Base-by-base conservation (phyloP, 2,113 vertebrate species). In the Heterochromis multidens region DNA sequence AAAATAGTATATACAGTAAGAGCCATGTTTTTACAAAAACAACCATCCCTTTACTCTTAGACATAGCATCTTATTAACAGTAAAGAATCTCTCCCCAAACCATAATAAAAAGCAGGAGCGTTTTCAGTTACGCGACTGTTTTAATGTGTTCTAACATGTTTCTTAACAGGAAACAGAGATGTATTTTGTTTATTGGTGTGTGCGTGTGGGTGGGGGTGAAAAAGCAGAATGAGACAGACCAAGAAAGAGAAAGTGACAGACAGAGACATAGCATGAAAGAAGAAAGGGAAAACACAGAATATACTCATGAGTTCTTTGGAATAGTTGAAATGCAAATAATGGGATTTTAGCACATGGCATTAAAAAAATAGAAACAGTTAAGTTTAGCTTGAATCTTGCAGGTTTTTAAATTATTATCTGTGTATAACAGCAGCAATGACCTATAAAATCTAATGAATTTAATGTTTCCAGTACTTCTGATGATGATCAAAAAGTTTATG, bases 221-320 rank as follows among this genome's bases (percentile, higher is more conserved):
- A 54, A 56, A 62, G 49, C 62, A 79, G 3, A 82, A 43, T n/a
- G 33, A 91, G 40, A 74, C 62, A 76, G 46, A 62, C 4, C 3
- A 16, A 43, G 80, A 67, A 70, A 81, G 57, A 40, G 33, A 85
- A 84, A 85, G 58, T 80, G 77, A 81, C 67, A 72, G 31, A 60
- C 7, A 13, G 35, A 65, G 35, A 82, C 3, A 52, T 46, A 52
- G 16, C 35, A 31, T 59, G 78, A 78, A 77, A 62, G 23, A 35
- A 33, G 9, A 63, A 27, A 76, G 82, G 77, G 57, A 81, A 91
- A 88, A 84, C 27, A 85, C 87, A 80, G 81, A 77, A 25, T 60
- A 70, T n/a, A 52, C 17, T 67, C 3, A n/a, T 33, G 33, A 52
- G 67, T 46, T 4, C 43, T 72, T n/a, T 49, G 21, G 31, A 83